These are phyloP conservation scores for Indicator indicator DNA, from an alignment of 2,113 vertebrate species.

Conservation along the genomic window DNA sequence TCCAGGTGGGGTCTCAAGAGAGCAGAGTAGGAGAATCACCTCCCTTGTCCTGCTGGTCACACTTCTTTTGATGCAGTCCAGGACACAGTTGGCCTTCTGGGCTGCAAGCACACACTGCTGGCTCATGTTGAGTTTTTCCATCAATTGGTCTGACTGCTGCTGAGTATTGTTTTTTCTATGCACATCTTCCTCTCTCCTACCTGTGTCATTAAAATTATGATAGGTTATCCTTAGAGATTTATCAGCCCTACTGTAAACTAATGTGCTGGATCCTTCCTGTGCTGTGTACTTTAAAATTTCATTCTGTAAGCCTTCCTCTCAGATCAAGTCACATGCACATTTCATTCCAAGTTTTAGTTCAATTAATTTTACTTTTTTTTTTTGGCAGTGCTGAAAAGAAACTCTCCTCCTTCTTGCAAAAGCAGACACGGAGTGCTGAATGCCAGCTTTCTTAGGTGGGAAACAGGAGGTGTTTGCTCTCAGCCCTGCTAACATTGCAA, in stretches of 20 bases:
- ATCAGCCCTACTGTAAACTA: constrained; percentile 12
- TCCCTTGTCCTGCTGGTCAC: no score
- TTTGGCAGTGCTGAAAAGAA: not conserved
- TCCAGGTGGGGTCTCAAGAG: no score
- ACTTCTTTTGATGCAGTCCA: no score
- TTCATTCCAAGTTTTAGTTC: not conserved
- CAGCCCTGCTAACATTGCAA: not conserved
- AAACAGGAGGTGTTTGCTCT: not conserved
- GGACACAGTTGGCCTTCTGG: no score
- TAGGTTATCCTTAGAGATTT: constrained; percentile 40
- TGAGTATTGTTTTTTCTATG: not conserved
- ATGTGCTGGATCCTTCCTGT: not conserved
- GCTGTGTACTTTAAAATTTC: not conserved
- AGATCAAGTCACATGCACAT: not conserved
- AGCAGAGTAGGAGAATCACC: no score
- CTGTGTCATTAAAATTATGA: constrained; percentile 3
- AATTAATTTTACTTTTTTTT: not conserved
- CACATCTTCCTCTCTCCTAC: not conserved
- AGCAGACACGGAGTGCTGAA: not conserved
- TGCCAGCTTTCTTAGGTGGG: not conserved
- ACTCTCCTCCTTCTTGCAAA: not conserved
- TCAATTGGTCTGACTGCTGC: not conserved
- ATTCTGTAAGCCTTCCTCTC: not conserved
- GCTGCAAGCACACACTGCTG: no score
- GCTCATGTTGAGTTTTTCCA: no score